Evolutionary conservation across 2,888 invertebrate species (phyloP).

Genomic region (Synanthedon myopaeformis): DNA sequence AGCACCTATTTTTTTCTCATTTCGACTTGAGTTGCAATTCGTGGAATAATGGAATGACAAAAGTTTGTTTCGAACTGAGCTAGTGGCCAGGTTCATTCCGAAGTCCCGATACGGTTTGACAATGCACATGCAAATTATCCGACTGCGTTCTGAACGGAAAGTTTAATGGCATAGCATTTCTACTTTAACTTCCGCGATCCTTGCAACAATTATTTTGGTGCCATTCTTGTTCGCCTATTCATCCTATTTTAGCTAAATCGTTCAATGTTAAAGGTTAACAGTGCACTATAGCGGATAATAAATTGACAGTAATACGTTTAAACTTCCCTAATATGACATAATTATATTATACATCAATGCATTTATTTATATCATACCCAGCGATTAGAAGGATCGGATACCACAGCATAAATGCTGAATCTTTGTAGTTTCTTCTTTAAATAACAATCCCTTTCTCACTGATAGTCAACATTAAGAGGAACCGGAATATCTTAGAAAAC

Average conservation of each 20-base stretch:
- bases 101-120: slow-evolving; percentile 62
- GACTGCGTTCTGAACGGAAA: slow-evolving; percentile 43
- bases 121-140: slow-evolving; percentile 66
- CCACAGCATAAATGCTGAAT: no score
- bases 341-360: no score
- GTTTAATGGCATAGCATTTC: slow-evolving; percentile 48
- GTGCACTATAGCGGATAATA: background rate
- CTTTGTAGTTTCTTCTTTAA: no score
- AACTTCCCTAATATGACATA: no score
- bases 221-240: slow-evolving; percentile 23
- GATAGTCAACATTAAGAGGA: no score
- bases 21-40: background rate
- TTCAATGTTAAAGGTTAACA: background rate
- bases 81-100: slow-evolving; percentile 44
- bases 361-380: no score
- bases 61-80: slow-evolving; percentile 43
- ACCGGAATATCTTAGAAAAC: no score
- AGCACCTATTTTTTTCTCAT: background rate
- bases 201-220: slow-evolving; percentile 44
- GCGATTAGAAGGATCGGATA: no score
- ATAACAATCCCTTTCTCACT: no score
- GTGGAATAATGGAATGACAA: slow-evolving; percentile 26
- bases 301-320: background rate
- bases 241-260: background rate
- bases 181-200: slow-evolving; percentile 41